A percentile compares a stretch with the other conserved stretches of the same genome.
Evolutionary conservation across 2,797 vertebrate genomes (phyloP).

Genomic region (Myotis daubentonii): DNA sequence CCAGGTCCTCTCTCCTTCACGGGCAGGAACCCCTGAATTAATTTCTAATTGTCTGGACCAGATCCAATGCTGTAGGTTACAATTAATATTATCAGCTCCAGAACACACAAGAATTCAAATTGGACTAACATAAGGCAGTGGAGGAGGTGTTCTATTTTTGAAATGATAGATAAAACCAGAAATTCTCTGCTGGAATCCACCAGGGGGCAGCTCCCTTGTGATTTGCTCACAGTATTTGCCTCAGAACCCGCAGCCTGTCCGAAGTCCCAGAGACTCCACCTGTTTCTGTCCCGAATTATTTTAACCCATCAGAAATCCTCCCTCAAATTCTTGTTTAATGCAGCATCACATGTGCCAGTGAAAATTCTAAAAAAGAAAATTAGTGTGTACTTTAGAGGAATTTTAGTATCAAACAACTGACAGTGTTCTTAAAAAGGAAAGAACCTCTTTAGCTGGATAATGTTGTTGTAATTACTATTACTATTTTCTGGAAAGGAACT

Average conservation of each 20-base stretch:
- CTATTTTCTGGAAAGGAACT: not conserved
- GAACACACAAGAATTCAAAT: constrained; percentile 45
- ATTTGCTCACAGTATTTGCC: not conserved
- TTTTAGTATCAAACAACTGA: not conserved
- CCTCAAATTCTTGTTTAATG: fast-evolving
- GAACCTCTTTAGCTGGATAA: not conserved
- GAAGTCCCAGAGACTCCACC: not conserved
- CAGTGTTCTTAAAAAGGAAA: not conserved
- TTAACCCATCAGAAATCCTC: constrained; percentile 14
- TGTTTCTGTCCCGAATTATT: fast-evolving
- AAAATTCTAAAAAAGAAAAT: not conserved
- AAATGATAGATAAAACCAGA: not conserved
- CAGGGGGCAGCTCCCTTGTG: constrained; percentile 52
- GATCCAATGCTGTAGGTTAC: constrained; percentile 52
- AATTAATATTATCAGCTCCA: constrained; percentile 66
- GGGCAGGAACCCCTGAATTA: constrained; percentile 8
- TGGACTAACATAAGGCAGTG: not conserved
- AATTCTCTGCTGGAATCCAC: constrained; percentile 40
- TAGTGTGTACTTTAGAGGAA: not conserved
- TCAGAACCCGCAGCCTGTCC: not conserved
- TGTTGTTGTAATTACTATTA: not conserved
- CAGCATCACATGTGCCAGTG: fast-evolving
- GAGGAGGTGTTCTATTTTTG: constrained; percentile 9
- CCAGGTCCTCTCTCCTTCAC: constrained; percentile 58
- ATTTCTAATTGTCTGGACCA: constrained; percentile 50